These are phyloP conservation scores for Cephus runcator DNA, from an alignment of 2,888 invertebrate species.

Conservation along the genomic window DNA sequence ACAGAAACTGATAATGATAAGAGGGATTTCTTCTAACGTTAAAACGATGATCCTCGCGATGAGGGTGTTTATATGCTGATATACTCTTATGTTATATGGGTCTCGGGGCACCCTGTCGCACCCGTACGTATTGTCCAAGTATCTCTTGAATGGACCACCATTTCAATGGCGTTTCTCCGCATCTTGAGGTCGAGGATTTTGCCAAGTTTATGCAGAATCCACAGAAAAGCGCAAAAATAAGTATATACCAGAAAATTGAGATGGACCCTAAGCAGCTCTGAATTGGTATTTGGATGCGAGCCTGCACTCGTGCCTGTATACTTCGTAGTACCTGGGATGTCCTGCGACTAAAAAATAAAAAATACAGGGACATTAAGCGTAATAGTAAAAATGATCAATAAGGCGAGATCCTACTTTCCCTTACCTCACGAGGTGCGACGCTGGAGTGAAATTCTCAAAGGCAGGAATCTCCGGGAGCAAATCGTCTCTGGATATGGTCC, in stretches of 20 bases:
- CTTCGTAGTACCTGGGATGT: not conserved
- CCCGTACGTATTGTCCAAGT: constrained; percentile 32
- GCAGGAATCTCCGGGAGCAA: constrained; percentile 31
- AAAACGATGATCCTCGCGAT: too few species aligned
- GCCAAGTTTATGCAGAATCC: constrained; percentile 50
- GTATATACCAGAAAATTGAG: constrained; percentile 42
- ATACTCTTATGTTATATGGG: too few species aligned
- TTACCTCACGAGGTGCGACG: too few species aligned
- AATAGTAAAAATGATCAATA: not conserved
- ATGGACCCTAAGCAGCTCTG: constrained; percentile 33
- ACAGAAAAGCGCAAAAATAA: constrained; percentile 45
- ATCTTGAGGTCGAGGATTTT: constrained; percentile 38
- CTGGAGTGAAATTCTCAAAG: constrained; percentile 11
- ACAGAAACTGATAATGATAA: too few species aligned
- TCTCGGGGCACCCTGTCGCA: too few species aligned
- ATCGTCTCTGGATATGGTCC: constrained; percentile 38
- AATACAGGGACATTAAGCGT: not conserved
- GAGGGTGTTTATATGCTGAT: too few species aligned
- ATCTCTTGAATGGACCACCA: constrained; percentile 54
- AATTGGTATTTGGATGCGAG: too few species aligned
- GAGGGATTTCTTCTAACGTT: too few species aligned
- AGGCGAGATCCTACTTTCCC: not conserved
- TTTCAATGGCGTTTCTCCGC: constrained; percentile 34
- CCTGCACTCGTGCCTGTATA: not conserved
- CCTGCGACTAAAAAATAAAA: constrained; percentile 11